phyloP scores from a whole-genome alignment of 2,888 invertebrate genomes.

The Ormyrus labotus region DNA sequence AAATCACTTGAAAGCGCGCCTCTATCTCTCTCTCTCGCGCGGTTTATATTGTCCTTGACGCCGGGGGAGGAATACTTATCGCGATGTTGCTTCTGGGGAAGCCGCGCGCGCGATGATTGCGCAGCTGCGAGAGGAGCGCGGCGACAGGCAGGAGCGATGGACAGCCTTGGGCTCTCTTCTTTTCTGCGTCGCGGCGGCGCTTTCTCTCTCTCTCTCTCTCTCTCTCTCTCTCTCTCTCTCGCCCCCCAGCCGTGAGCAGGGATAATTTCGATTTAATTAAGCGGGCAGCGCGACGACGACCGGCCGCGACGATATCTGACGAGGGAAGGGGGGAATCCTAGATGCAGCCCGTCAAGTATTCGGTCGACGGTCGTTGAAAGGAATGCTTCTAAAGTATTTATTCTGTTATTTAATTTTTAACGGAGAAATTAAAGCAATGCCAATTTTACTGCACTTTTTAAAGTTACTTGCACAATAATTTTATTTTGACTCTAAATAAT shows the following conservation, averaged over 20 bases:
- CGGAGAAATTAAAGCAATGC: too few relatives aligned
- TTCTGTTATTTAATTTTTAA: too few relatives aligned
- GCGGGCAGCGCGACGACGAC: conserved; percentile 53
- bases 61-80: conserved; percentile 42
- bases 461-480: too few relatives aligned
- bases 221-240: neutral
- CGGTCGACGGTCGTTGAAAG: neutral
- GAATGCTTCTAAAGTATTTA: too few relatives aligned
- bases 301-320: too few relatives aligned
- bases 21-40: neutral
- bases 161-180: conserved; percentile 30
- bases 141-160: neutral
- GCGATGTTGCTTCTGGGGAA: conserved; percentile 13
- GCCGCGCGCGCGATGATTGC: conserved; percentile 30
- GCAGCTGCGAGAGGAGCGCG: conserved; percentile 36
- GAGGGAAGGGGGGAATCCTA: neutral
- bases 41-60: conserved; percentile 33
- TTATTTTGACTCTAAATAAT: too few relatives aligned
- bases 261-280: conserved; percentile 71
- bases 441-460: too few relatives aligned
- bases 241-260: conserved; percentile 3
- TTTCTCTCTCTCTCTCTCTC: neutral
- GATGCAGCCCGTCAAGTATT: conserved; percentile 40
- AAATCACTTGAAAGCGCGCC: too few relatives aligned
- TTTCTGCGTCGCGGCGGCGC: conserved; percentile 1